Evolutionary conservation across 2,113 vertebrate species (phyloP).

Genomic region (Callithrix jacchus): DNA sequence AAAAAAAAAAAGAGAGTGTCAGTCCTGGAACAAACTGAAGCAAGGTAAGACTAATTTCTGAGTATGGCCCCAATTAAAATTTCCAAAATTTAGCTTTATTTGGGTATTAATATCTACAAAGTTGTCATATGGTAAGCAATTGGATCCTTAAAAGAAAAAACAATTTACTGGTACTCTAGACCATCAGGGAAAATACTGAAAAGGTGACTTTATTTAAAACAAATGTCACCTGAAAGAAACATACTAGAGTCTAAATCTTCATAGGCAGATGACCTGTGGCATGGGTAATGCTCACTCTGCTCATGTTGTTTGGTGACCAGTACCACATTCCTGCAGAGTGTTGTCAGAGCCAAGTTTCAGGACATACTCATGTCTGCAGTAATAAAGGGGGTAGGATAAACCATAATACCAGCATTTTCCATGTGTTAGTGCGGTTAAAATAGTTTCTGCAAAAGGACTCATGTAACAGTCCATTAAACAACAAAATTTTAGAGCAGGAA

Average conservation of each 20-base stretch:
- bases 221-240: neutral
- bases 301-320: constrained; percentile 63
- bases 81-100: neutral
- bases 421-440: constrained; percentile 71
- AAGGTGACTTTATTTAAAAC: neutral
- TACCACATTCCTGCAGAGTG: constrained; percentile 51
- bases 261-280: constrained; percentile 76
- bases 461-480: constrained; percentile 55
- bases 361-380: constrained; percentile 73
- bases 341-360: constrained; percentile 65
- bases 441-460: constrained; percentile 59
- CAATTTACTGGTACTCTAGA: neutral
- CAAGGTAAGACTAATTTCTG: neutral
- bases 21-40: neutral
- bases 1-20: no score
- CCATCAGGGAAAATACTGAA: neutral
- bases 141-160: neutral
- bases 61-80: neutral
- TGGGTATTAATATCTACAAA: neutral
- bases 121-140: neutral
- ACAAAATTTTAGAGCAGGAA: constrained; percentile 47
- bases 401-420: constrained; percentile 77
- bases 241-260: constrained; percentile 7
- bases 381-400: constrained; percentile 73
- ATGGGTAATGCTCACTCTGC: constrained; percentile 66